Evolutionary conservation across 1,140 invertebrate species (phyloP).

Genomic region (Phenacoccus solenopsis): DNA sequence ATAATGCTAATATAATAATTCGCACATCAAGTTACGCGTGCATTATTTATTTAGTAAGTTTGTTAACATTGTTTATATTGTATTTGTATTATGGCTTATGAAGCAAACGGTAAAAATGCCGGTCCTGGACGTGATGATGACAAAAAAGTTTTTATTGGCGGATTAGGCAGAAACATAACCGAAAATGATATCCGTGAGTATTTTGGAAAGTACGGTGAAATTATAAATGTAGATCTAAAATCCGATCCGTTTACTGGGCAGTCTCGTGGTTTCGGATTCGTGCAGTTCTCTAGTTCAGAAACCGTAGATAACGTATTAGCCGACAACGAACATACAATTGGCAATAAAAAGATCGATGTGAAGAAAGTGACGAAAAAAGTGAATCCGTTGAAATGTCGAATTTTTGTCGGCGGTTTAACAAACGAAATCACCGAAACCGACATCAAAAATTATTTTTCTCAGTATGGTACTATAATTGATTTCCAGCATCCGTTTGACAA

Average conservation of each 20-base stretch:
- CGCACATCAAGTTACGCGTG: neutral
- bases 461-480: constrained; percentile 49
- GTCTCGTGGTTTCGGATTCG: constrained; percentile 54
- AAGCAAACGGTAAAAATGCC: constrained; percentile 22
- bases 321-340: constrained; percentile 37
- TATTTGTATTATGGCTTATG: constrained; percentile 20
- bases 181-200: constrained; percentile 45
- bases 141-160: constrained; percentile 39
- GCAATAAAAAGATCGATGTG: constrained; percentile 51
- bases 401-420: constrained; percentile 54
- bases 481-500: constrained; percentile 59
- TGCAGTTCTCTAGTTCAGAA: constrained; percentile 48
- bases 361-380: constrained; percentile 44
- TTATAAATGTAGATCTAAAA: constrained; percentile 50
- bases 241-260: constrained; percentile 48
- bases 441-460: constrained; percentile 46
- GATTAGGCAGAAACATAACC: constrained; percentile 37
- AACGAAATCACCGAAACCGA: constrained; percentile 49
- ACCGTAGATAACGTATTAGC: constrained; percentile 38
- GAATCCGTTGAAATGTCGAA: constrained; percentile 41
- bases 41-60: neutral
- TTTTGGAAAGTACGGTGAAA: constrained; percentile 48
- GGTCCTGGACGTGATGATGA: constrained; percentile 39
- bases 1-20: neutral
- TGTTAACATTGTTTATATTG: constrained; percentile 10